Base-by-base conservation (phyloP, 2,888 invertebrate species). In the Nomada lathburiana region DNA sequence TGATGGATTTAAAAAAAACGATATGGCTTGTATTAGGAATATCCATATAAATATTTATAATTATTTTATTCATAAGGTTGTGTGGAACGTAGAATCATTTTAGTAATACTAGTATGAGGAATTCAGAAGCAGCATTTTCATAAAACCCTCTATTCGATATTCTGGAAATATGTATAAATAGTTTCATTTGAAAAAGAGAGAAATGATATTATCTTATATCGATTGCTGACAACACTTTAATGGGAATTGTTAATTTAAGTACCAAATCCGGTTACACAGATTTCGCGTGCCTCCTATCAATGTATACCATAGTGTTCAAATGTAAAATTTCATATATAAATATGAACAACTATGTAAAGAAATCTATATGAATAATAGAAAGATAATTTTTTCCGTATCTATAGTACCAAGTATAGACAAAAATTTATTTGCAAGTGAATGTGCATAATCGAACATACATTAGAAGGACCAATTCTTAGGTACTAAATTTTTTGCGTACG, bases 301-400 rank as follows among this genome's bases (percentile, higher is more conserved):
- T 59, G 67, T 36, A 68, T 67, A 64, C 83, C 83, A 80, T 85
- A 87, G 86, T 87, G 85, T 87, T 87, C 85, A 83, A 73, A 74
- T 47, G 29, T 47, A 63, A 75, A 76, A 36, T 76, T 55, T 71
- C 73, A 47, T 80, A 71, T 20, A 60, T 63, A 78, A 63, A 57
- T 79, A 55, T 50, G 60, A 53, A 76, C 42, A 68, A 74, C 36
- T 59, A 44, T n/a, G 52, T 20, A 63, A 74, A 69, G 18, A 65
- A 70, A 52, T 59, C 20, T 50, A 60, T 44, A 64, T 2, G 16
- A 73, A 80, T 80, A 57, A 65, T 63, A 53, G 52, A 62, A 76
- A 80, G 53, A 67, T 80, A 80, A 78, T 83, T 77, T 67, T 44
- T 64, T 64, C 53, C 52, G 23, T 36, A 57, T 47, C 20, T 53